Percentiles rank a stretch among this genome's conserved stretches.
Conservation (phyloP, 1,140 invertebrate species). For the Papilio xuthus region DNA sequence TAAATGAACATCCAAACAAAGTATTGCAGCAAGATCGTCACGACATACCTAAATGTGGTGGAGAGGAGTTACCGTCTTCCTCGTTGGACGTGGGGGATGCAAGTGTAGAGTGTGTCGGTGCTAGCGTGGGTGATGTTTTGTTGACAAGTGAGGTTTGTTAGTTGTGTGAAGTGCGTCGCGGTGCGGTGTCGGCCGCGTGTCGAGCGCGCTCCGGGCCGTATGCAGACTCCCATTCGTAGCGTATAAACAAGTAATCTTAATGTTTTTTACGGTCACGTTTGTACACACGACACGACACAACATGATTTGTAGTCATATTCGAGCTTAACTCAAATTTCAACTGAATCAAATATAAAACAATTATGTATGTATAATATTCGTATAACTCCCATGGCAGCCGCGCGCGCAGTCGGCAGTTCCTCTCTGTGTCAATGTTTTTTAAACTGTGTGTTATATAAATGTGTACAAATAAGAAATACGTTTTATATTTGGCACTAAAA, state of each 20-base stretch:
- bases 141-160: not conserved
- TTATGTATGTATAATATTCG: not conserved
- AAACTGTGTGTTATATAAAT: not conserved
- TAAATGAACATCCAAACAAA: not conserved
- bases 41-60: not conserved
- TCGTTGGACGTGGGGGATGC: too few species aligned
- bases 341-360: not conserved
- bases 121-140: too few species aligned
- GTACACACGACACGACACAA: not conserved
- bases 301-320: not conserved
- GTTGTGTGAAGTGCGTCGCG: not conserved
- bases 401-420: not conserved
- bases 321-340: not conserved
- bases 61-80: not conserved
- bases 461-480: not conserved
- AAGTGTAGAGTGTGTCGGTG: too few species aligned
- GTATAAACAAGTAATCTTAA: not conserved
- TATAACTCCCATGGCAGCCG: not conserved
- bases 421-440: not conserved
- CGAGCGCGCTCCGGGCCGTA: too few species aligned
- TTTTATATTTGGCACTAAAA: slow-evolving; percentile 1
- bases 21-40: not conserved
- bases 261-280: not conserved
- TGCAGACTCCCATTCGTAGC: not conserved
- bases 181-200: not conserved